These are phyloP conservation scores for Tetranychus piercei DNA, from an alignment of 2,888 invertebrate species.

Conservation along the genomic window DNA sequence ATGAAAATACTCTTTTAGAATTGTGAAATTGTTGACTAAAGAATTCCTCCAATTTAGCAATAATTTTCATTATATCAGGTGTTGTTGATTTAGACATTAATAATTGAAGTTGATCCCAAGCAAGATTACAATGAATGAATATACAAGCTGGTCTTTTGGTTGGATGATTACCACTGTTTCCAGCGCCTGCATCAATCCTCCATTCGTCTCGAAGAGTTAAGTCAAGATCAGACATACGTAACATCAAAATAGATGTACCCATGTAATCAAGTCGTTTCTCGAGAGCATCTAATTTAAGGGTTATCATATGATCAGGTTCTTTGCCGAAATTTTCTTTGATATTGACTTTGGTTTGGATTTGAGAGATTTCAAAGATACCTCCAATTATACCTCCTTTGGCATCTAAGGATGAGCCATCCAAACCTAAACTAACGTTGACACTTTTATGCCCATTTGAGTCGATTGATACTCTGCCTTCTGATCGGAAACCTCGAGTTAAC, in stretches of 20 bases:
- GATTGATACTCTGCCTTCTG: conserved; percentile 74
- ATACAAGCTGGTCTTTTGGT: conserved; percentile 61
- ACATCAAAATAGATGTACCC: conserved; percentile 88
- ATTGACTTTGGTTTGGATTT: conserved; percentile 73
- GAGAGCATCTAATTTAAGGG: conserved; percentile 58
- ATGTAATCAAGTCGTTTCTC: conserved; percentile 89
- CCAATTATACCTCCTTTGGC: conserved; percentile 95
- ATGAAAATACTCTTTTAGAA: conserved; percentile 72
- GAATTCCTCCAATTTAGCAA: conserved; percentile 85
- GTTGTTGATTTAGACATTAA: conserved; percentile 94
- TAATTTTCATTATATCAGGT: conserved; percentile 89
- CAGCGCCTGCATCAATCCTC: conserved; percentile 44
- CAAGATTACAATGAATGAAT: conserved; percentile 72
- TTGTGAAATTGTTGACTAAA: conserved; percentile 94
- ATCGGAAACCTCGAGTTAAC: conserved; percentile 77
- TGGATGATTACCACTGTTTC: conserved; percentile 40
- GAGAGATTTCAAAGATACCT: conserved; percentile 74
- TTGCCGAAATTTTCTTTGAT: conserved; percentile 72
- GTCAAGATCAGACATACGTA: conserved; percentile 59
- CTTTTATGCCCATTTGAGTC: conserved; percentile 86
- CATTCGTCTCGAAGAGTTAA: conserved; percentile 71
- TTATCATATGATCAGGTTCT: conserved; percentile 70
- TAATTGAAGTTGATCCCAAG: conserved; percentile 89
- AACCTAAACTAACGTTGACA: conserved; percentile 66
- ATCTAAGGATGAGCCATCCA: conserved; percentile 74